A percentile compares a stretch with the other conserved stretches of the same genome.
Conservation (phyloP, 2,797 vertebrate species). For the Rhinichthys osculus region DNA sequence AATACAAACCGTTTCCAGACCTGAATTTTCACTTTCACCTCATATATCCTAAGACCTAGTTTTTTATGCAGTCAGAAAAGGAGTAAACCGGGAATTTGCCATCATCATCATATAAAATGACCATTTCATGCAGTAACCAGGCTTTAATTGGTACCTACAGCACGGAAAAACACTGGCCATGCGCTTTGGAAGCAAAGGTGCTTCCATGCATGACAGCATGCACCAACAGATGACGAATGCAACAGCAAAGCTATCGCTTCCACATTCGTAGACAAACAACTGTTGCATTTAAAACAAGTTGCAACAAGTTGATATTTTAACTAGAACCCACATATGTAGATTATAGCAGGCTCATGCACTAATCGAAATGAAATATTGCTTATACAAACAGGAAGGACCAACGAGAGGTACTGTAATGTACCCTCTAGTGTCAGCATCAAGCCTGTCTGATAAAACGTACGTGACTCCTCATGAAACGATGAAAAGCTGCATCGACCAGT, state of each 20-base stretch:
- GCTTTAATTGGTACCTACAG: background rate
- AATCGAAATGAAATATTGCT: background rate
- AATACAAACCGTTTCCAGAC: background rate
- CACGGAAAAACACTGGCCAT: conserved; percentile 21
- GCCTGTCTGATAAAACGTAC: conserved; percentile 7
- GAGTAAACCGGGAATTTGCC: background rate
- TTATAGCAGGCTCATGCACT: conserved; percentile 8
- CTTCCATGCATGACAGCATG: conserved; percentile 40
- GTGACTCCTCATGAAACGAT: background rate
- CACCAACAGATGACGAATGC: conserved; percentile 5
- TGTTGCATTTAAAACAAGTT: conserved; percentile 18
- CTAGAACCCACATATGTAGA: conserved; percentile 19
- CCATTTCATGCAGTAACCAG: background rate
- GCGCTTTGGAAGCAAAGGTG: conserved; percentile 38
- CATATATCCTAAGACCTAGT: background rate
- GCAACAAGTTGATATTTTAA: background rate
- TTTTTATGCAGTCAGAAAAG: background rate
- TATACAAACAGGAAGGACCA: background rate
- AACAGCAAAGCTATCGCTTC: conserved; percentile 3
- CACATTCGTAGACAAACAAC: conserved; percentile 22
- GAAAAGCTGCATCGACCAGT: conserved; percentile 6
- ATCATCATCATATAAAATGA: background rate
- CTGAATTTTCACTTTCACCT: background rate
- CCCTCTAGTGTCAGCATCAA: conserved; percentile 40
- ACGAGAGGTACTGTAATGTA: background rate